Evolutionary conservation across 2,888 invertebrate genomes (phyloP), one percentile per base, ranked within the genome.

Genomic region (Lycia hirtaria): DNA sequence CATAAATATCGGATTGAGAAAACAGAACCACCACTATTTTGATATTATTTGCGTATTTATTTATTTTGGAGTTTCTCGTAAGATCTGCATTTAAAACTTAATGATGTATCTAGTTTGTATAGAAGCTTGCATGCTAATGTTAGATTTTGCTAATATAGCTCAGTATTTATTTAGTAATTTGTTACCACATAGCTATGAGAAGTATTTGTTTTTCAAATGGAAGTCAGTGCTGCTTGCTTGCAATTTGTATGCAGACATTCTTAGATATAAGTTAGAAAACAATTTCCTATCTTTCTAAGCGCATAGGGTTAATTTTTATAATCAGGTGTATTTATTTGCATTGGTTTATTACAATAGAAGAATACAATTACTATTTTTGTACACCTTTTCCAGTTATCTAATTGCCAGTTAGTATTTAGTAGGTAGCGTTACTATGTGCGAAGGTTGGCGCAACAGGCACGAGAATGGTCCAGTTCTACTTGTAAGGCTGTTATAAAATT

Each of bases 11-110:
- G n/a, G 12, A 30, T 12, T 9, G 12, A 3, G n/a, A 47, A 6
- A 12, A 1, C n/a, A 10, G 14, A 40, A 50, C 50, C 50, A 50
- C 50, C 50, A 50, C 32, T 32, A 3, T 48, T 50, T 38, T 19
- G 7, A 30, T 30, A 41, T 49, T 38, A 28, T 50, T 50, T 40
- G 40, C 50, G 22, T 17, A 41, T 41, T 41, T 41, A 4, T 41
- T 26, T 28, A 9, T 19, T 35, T 35, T 35, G 6, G 7, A 20
- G 20, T 38, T 22, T 38, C 3, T 19, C 1, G 2, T 35, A 35
- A 35, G 17, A 10, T 32, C 2, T n/a, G 5, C 4, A n/a, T 37
- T 37, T 1, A n/a, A 37, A 19, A 20, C 2, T 19, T 19, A 20
- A 4, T 37, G 4, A 17, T 10, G 9, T 17, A 19, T 2, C 4